Evolutionary conservation across 2,113 vertebrate species (phyloP), one percentile per base, ranked within the genome.

Genomic region (Clarias macrocephalus): DNA sequence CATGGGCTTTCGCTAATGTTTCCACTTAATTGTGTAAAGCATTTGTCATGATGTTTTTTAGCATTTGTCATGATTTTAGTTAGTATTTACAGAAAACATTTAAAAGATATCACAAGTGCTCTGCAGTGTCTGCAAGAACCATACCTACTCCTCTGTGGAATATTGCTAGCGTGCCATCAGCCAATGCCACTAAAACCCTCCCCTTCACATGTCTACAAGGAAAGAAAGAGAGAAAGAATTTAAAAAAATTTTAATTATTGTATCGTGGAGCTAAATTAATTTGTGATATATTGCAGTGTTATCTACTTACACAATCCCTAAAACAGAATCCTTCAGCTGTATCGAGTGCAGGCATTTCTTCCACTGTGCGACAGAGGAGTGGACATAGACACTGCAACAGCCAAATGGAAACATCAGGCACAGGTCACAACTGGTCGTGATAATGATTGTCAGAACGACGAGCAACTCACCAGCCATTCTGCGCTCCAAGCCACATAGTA

Each of bases 401-500:
- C 90, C 30, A 12, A 3, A 56, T 33, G n/a, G 52, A 57, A 60
- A 85, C 63, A 81, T 48, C 30, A 85, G 59, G 7, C 19, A 59
- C 7, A 21, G 30, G 10, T 37, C 16, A 80, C 10, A 1, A 57
- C n/a, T 5, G 18, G 15, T n/a, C 8, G 33, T 77, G 52, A 60
- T 15, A 60, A 3, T 2, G 12, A 84, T 18, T 7, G 52, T 9
- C 10, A 9, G 56, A 52, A 11, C 42, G 0, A 10, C 5, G 0
- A 8, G 10, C 15, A 63, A 60, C 96, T 95, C 92, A 99, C 98
- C 96, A 99, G 92, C 98, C 98, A 5, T 99, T 99, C 90, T 99
- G 98, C 1, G 98, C 97, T 30, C 98, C 98, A 63, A 99, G 96
- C 98, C 98, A 99, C 97, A 99, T 99, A 0, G 98, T 99, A 0